A percentile compares a stretch with the other conserved stretches of the same genome.
Conservation (phyloP, 1,140 invertebrate species). For the Drosophila arawakana region DNA sequence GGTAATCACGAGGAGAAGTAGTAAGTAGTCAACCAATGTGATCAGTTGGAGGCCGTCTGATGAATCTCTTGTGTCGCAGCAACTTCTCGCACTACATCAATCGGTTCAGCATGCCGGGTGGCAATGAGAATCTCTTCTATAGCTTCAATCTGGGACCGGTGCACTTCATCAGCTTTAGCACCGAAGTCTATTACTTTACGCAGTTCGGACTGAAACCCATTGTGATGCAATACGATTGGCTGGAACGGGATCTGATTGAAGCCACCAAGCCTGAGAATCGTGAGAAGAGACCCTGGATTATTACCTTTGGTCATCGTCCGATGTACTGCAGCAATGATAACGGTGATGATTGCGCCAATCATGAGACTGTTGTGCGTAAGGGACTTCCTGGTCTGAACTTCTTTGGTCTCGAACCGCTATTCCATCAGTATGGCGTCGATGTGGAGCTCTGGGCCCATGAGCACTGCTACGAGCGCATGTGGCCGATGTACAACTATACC, state of each 20-base stretch:
- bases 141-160: conserved; percentile 96
- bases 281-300: conserved; percentile 93
- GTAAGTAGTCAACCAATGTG: conserved; percentile 83
- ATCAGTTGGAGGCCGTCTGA: neutral
- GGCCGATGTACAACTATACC: conserved; percentile 95
- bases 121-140: conserved; percentile 91
- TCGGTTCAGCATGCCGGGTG: conserved; percentile 95
- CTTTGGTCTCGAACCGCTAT: conserved; percentile 93
- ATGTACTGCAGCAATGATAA: conserved; percentile 98
- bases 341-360: conserved; percentile 93
- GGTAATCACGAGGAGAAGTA: conserved; percentile 96
- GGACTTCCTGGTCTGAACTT: conserved; percentile 89
- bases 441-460: conserved; percentile 98
- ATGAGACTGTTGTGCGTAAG: conserved; percentile 90
- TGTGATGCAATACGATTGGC: conserved; percentile 95
- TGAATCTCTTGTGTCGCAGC: conserved; percentile 85
- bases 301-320: conserved; percentile 96
- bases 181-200: conserved; percentile 97
- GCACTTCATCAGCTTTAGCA: conserved; percentile 96
- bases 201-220: conserved; percentile 94
- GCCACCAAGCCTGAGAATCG: conserved; percentile 89
- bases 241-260: conserved; percentile 91
- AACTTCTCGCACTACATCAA: conserved; percentile 95
- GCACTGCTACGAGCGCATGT: conserved; percentile 97
- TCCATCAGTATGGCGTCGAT: conserved; percentile 96